A percentile compares a stretch with the other conserved stretches of the same genome.
These are phyloP conservation scores for Bujurquina vittata DNA, from an alignment of 2,113 vertebrate genomes.

Conservation along the genomic window DNA sequence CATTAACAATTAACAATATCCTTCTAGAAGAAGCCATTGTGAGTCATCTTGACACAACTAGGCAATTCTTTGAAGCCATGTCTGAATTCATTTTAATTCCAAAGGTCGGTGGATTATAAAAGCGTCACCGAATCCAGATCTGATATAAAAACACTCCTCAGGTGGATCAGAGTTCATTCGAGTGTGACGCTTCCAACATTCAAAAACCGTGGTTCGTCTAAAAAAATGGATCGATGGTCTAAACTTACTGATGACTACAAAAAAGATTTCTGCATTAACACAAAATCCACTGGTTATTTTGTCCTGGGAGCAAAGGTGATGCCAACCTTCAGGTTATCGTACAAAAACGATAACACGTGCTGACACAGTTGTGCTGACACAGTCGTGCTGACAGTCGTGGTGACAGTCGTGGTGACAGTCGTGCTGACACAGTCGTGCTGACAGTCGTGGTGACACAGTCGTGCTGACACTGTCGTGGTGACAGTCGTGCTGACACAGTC, in stretches of 20 bases:
- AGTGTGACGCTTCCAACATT: neutral
- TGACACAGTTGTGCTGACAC: too few species aligned
- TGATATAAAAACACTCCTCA: neutral
- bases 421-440: neutral
- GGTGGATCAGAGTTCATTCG: neutral
- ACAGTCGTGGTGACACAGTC: too few species aligned
- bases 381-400: too few species aligned
- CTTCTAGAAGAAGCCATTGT: neutral
- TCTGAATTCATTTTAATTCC: neutral
- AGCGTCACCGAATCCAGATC: neutral
- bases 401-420: neutral
- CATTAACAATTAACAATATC: neutral
- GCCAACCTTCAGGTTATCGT: neutral
- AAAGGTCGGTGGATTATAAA: neutral
- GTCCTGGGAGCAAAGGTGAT: neutral
- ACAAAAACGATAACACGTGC: neutral
- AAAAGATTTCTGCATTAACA: too few species aligned
- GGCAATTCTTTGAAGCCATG: neutral
- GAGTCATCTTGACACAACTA: rapidly evolving
- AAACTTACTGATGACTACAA: neutral
- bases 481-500: too few species aligned
- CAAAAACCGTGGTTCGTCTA: neutral
- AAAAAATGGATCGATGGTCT: neutral
- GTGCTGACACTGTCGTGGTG: too few species aligned
- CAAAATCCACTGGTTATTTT: neutral